These are phyloP conservation scores for Leucoraja ocellata DNA, from an alignment of 2,797 vertebrate genomes.

Conservation along the genomic window DNA sequence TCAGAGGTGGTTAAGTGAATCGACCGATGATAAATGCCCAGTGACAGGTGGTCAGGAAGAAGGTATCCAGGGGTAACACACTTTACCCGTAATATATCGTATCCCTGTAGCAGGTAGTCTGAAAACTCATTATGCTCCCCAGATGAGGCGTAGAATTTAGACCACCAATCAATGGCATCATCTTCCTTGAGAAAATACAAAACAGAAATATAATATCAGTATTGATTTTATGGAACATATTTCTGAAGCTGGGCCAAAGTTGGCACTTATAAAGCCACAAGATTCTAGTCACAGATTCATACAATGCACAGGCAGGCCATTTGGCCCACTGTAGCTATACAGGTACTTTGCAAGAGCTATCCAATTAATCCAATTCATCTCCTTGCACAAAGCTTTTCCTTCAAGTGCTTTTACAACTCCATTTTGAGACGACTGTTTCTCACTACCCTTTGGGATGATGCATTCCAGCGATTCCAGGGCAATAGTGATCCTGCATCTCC, in stretches of 20 bases:
- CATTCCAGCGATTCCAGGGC: not conserved
- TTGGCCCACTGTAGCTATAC: not conserved
- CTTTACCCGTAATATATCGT: conserved; percentile 45
- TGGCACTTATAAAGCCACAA: not conserved
- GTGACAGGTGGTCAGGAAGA: too few species aligned
- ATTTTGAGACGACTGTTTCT: not conserved
- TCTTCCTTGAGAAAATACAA: conserved; percentile 39
- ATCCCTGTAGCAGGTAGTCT: conserved; percentile 39
- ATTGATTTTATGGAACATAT: not conserved
- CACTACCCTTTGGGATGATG: not conserved
- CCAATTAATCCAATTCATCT: not conserved
- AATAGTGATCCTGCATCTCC: too few species aligned
- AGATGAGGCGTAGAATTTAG: conserved; percentile 49
- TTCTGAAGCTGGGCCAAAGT: not conserved
- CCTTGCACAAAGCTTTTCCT: not conserved
- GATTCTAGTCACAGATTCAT: not conserved
- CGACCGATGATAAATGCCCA: not conserved
- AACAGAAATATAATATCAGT: not conserved
- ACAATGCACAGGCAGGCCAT: too few species aligned
- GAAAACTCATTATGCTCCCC: conserved; percentile 41
- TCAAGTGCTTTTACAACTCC: not conserved
- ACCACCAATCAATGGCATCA: conserved; percentile 58
- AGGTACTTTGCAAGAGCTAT: not conserved
- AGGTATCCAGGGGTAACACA: not conserved
- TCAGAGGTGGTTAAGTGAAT: not conserved